Conservation (phyloP, 2,797 vertebrate species). For the Syngnathus acus region DNA sequence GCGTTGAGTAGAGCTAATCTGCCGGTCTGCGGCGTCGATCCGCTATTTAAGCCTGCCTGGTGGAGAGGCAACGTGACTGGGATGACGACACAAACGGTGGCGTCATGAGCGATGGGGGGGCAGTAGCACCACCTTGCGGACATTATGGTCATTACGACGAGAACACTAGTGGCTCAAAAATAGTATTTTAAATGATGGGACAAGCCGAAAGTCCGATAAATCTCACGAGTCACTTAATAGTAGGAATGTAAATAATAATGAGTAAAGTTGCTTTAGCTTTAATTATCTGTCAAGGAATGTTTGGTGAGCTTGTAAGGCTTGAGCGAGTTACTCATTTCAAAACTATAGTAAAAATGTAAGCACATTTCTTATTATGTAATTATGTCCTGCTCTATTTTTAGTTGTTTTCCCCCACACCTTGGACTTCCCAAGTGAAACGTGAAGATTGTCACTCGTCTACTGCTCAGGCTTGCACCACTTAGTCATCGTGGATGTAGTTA, state of each 20-base stretch:
- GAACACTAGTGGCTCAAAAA: neutral
- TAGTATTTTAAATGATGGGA: no score
- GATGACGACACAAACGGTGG: constrained; percentile 23
- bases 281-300: neutral
- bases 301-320: neutral
- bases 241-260: no score
- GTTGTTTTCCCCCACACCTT: neutral
- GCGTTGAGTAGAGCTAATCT: constrained; percentile 28
- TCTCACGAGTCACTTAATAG: neutral
- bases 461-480: constrained; percentile 9
- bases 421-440: constrained; percentile 17
- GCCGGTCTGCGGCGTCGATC: constrained; percentile 38
- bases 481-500: constrained; percentile 13
- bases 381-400: neutral
- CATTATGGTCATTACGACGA: neutral
- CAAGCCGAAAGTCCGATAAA: neutral
- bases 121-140: constrained; percentile 30
- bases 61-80: constrained; percentile 47
- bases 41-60: constrained; percentile 56
- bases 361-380: neutral
- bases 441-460: constrained; percentile 12
- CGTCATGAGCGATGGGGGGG: neutral
- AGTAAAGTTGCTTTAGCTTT: no score
- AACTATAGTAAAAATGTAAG: neutral
- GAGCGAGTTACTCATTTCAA: neutral